Conservation (phyloP, 2,113 vertebrate genomes). For the Cephalopholis sonnerati region DNA sequence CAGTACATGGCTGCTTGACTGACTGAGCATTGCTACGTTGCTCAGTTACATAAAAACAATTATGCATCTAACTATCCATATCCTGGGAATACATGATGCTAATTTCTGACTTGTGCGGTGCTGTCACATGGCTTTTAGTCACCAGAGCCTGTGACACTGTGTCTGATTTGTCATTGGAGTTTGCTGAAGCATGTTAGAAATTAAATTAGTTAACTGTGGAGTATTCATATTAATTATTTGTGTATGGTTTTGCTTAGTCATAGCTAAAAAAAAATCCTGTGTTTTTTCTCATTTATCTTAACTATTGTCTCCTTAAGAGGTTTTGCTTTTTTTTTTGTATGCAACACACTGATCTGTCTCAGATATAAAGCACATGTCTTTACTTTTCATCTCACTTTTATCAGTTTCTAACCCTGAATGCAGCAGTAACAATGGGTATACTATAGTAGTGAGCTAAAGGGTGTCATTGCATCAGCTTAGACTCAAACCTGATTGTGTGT, state of each 20-base stretch:
- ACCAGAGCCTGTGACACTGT: not conserved
- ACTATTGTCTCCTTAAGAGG: not conserved
- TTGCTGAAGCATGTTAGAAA: slow-evolving; percentile 1
- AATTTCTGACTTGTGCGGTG: slow-evolving; percentile 23
- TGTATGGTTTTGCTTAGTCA: not conserved
- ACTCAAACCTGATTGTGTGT: not conserved
- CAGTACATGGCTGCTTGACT: slow-evolving; percentile 20
- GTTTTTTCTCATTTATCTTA: not conserved
- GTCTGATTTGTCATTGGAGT: slow-evolving; percentile 9
- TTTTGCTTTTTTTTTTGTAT: not conserved
- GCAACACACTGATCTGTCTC: not conserved
- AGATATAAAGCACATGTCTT: not conserved
- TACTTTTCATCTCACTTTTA: not conserved
- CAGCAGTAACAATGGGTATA: not conserved
- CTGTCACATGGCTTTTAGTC: slow-evolving; percentile 2
- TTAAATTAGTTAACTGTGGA: not conserved
- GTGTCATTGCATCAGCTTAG: not conserved
- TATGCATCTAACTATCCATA: slow-evolving; percentile 21
- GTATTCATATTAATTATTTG: not conserved
- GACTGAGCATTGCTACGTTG: slow-evolving; percentile 10
- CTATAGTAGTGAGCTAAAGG: not conserved
- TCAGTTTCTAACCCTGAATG: not conserved
- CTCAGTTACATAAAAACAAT: slow-evolving; percentile 42
- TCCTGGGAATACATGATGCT: slow-evolving; percentile 28
- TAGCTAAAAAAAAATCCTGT: not conserved